Base-by-base conservation (phyloP, 2,888 invertebrate genomes). In the Bhutanitis thaidina region DNA sequence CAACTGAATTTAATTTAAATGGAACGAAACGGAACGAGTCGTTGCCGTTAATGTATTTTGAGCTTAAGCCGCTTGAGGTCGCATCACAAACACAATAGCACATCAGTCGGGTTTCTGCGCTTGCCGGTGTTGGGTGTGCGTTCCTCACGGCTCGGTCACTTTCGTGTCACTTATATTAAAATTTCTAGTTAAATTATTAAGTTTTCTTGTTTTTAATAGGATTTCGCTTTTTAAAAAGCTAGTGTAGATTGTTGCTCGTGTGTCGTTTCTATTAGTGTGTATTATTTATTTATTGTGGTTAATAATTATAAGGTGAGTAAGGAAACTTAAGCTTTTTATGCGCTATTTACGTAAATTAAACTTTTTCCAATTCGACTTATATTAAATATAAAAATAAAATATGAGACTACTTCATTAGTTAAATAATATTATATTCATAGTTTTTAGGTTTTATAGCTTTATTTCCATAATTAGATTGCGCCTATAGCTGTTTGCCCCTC, bases 61-160 rank as follows among this genome's bases (percentile, higher is more conserved):
- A 72, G 62, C 56, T 59, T 53, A 59, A 60, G 54, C 69, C 77
- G 74, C 72, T 55, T 72, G 80, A 76, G 70, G 76, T n/a, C n/a
- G n/a, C n/a, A n/a, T n/a, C n/a, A n/a, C n/a, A n/a, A n/a, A n/a
- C n/a, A n/a, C n/a, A n/a, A n/a, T n/a, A n/a, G 71, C 67, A 64
- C 65, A 53, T 61, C 57, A 89, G 89, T 89, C 87, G 88, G 88
- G 87, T 89, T 89, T 88, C 80, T 82, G 80, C 82, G 80, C 77
- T 86, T 72, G 80, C 68, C 70, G 77, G 80, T 72, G 68, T 63
- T 53, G 71, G 78, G 73, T 78, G 83, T 78, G 64, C 66, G 73
- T 74, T 61, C 63, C 61, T 69, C 69, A 79, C 74, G 77, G 72
- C 78, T 82, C 77, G 67, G 67, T 43, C 62, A 37, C 69, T 72